These are phyloP conservation scores for Dufourea novaeangliae DNA, from an alignment of 1,140 invertebrate species.

Conservation along the genomic window DNA sequence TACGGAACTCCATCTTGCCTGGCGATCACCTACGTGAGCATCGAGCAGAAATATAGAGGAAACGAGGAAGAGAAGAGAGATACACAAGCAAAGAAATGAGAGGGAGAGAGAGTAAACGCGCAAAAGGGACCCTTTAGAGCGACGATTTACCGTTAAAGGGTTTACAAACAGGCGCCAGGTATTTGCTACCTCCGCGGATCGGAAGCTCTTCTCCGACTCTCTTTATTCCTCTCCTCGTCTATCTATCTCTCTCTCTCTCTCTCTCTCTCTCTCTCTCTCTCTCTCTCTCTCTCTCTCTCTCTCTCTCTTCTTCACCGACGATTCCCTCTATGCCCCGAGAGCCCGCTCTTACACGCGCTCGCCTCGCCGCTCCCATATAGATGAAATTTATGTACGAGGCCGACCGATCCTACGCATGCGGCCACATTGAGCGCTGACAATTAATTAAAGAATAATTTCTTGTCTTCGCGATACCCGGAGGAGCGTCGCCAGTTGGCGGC, in stretches of 20 bases:
- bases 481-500: conserved; percentile 79
- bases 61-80: conserved; percentile 2
- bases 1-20: conserved; percentile 9
- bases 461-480: conserved; percentile 78
- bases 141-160: conserved; percentile 63
- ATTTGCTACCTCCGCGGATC: conserved; percentile 59
- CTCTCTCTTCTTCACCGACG: not conserved
- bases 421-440: conserved; percentile 77
- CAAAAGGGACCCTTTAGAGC: conserved; percentile 53
- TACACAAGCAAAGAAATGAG: not conserved
- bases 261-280: not conserved
- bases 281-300: conserved; percentile 5
- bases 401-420: conserved; percentile 64
- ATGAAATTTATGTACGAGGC: conserved; percentile 73
- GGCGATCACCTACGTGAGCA: conserved; percentile 19
- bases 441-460: conserved; percentile 83
- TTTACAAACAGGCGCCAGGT: conserved; percentile 66
- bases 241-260: not conserved
- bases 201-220: conserved; percentile 42
- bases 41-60: conserved; percentile 12
- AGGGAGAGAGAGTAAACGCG: conserved; percentile 3
- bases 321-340: conserved; percentile 6
- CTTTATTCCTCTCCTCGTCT: not conserved
- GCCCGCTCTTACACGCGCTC: conserved; percentile 44
- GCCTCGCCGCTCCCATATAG: conserved; percentile 65